Base-by-base conservation (phyloP, 2,113 vertebrate genomes). In the Laterallus jamaicensis region DNA sequence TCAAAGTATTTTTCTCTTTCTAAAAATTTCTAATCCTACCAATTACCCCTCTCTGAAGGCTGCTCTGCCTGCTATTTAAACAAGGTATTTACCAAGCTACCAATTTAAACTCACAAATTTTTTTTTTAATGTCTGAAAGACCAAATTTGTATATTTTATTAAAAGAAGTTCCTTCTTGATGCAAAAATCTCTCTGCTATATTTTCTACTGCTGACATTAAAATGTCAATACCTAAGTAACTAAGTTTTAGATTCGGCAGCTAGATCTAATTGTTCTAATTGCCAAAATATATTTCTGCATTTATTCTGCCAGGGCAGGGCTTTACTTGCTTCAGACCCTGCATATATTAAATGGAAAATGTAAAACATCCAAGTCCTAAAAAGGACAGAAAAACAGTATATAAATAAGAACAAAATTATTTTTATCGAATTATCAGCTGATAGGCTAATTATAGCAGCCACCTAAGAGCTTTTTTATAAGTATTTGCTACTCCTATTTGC, bases 1-100 rank as follows among this genome's bases (percentile, higher is more conserved):
- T 64, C 54, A 58, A 94, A 95, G 85, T 93, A 86, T 89, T 96
- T 96, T 85, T 83, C 68, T 88, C 32, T 86, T 91, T 58, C 63
- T 58, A 93, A 68, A 82, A 94, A 93, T 64, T 73, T 93, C 93
- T 78, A 90, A 60, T 87, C 19, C 58, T 87, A 58, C 5, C 26
- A 90, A 37, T 76, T 90, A 68, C 31, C 55, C 37, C 75, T 78
- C n/a, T 49, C 73, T 2, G 6, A 39, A 80, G 58, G 17, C 31
- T 88, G 32, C 44, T 88, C 88, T 92, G 16, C 35, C 75, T 60
- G 66, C 88, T 90, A 32, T 92, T 91, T 83, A 94, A 97, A 86
- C 37, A 76, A 74, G 19, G 2, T 73, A 44, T 75, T 91, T 84
- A 82, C 37, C 84, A n/a, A 93, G 63, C 31, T 49, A 69, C 6